phyloP scores from a whole-genome alignment of 2,888 invertebrate species.

The Diadegma fenestrale region DNA sequence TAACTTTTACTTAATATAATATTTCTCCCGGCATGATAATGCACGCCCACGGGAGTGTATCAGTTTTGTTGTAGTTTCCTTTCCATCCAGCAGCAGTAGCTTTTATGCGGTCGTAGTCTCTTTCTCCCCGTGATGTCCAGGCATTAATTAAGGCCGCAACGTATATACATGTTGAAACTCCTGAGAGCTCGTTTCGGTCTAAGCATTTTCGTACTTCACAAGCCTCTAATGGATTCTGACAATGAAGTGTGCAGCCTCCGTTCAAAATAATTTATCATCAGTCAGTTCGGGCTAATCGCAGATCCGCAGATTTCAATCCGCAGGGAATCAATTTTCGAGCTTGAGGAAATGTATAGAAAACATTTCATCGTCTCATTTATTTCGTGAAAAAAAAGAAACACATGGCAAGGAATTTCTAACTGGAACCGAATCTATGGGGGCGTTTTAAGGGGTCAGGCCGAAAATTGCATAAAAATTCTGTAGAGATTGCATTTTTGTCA shows the following conservation, averaged over 20 bases:
- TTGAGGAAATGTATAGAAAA: no score
- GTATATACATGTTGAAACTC: conserved; percentile 8
- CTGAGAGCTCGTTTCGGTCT: conserved; percentile 12
- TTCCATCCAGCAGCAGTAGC: background rate
- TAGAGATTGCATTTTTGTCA: no score
- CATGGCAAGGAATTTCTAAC: background rate
- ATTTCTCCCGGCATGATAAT: conserved; percentile 52
- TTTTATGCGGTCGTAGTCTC: background rate
- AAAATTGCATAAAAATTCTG: no score
- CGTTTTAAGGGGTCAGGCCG: no score
- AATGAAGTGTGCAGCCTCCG: background rate
- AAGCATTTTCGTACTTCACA: background rate
- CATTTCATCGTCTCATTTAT: no score
- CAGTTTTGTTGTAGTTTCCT: conserved; percentile 37
- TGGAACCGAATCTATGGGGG: background rate
- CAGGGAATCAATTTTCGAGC: background rate
- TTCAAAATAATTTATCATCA: background rate
- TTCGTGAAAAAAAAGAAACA: background rate
- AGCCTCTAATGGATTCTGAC: background rate
- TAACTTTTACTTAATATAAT: conserved; percentile 32
- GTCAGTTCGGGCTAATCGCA: background rate
- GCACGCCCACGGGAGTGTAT: conserved; percentile 26
- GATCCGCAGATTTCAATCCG: background rate
- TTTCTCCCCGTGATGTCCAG: background rate
- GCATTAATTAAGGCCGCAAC: background rate